Percentiles rank a stretch among this genome's conserved stretches.
phyloP scores from a whole-genome alignment of 2,888 invertebrate genomes.

The Pasiphila rectangulata region DNA sequence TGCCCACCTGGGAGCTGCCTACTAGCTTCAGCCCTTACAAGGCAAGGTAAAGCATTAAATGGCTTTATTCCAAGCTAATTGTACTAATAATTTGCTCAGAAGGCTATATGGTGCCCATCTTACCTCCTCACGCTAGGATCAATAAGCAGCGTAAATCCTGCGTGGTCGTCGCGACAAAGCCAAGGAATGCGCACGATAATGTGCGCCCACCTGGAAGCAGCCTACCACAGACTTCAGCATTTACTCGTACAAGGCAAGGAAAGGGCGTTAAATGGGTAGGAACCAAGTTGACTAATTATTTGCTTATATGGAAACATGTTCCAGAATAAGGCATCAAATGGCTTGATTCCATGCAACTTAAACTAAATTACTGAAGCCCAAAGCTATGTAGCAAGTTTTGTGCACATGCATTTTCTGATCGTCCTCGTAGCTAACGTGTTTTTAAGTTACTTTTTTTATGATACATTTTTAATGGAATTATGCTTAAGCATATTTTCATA shows the following conservation, averaged over 20 bases:
- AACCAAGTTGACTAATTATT: no score
- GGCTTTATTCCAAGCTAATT: no score
- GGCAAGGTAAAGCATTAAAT: no score
- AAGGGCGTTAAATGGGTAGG: no score
- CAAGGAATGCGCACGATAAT: slow-evolving; percentile 55
- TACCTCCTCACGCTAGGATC: slow-evolving; percentile 42
- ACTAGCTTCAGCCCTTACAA: slow-evolving; percentile 6
- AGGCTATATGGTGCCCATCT: slow-evolving; percentile 11
- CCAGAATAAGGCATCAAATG: not conserved
- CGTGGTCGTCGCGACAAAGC: slow-evolving; percentile 53
- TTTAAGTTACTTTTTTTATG: no score
- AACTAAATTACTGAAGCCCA: not conserved
- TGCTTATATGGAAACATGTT: no score
- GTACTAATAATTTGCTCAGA: no score
- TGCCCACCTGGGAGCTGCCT: slow-evolving; percentile 45
- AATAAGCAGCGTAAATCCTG: slow-evolving; percentile 46
- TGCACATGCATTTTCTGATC: not conserved
- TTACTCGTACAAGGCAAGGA: not conserved
- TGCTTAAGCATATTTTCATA: no score
- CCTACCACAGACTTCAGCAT: slow-evolving; percentile 17
- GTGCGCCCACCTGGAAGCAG: slow-evolving; percentile 48
- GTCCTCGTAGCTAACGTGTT: no score
- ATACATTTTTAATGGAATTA: no score
- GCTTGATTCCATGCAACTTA: not conserved
- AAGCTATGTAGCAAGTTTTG: no score